Evolutionary conservation across 2,113 vertebrate genomes (phyloP), one percentile per base, ranked within the genome.

Genomic region (Pelusios castaneus): DNA sequence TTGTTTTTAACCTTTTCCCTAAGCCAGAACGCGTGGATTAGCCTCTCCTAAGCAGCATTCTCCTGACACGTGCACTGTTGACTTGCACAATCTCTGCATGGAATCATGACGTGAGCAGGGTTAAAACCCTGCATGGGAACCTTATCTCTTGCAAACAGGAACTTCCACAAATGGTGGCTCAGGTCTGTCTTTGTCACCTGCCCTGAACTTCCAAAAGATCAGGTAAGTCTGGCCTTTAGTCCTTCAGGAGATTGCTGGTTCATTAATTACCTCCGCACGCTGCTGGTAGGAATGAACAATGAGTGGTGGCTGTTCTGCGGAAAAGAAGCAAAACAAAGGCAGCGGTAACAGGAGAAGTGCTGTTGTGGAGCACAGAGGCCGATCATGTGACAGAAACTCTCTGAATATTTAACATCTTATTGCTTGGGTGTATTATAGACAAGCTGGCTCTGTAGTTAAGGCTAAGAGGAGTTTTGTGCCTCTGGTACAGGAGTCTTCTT

Each of bases 271-370:
- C 94, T 89, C 93, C 54, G 82, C 31, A 76, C 94, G 92, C 95
- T 89, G 96, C 96, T 97, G 96, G 96, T 97, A 96, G 96, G 93
- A 95, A 97, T 95, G 75, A 93, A 91, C 22, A 86, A 89, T 97
- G 95, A 95, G 95, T 89, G 6, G 95, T 80, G 41, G 88, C 93
- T 90, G 84, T 96, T 81, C 2, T 12, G 89, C 84, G 38, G 49
- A 52, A 41, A n/a, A 63, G 43, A 76, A 75, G 67, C 55, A 87
- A 38, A 78, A 51, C 80, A 49, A 87, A 85, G 93, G 77, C 12
- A 3, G 56, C 79, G 2, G 95, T 95, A 97, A 97, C 94, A 94
- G 95, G 89, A 87, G 41, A 80, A 9, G 6, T 24, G 75, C 52
- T 16, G 78, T 29, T 0, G 7, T 75, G 89, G 78, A 94, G 92